Evolutionary conservation across 2,888 invertebrate species (phyloP), one percentile per base, ranked within the genome.

Genomic region (Sinohyriopsis cumingii): DNA sequence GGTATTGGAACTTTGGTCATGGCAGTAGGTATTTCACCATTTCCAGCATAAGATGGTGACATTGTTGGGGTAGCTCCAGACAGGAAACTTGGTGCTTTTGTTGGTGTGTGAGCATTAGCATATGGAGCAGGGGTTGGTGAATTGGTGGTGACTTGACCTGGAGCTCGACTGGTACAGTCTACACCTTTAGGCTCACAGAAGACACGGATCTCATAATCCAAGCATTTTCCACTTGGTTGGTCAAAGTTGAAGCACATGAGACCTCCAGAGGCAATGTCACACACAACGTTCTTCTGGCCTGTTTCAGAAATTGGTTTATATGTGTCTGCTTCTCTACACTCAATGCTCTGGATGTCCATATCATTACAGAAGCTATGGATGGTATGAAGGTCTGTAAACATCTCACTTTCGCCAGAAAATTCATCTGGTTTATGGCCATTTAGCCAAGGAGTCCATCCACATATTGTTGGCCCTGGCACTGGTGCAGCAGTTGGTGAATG

Each of bases 391-490:
- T 79, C 72, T 3, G 78, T 69, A 33, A 89, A 81, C 5, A 76
- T 75, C 68, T 89, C 89, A 62, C 82, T 82, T 69, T 89, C 89
- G 12, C 88, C 89, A 19, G 74, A 68, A 25, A 71, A 67, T 20
- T 69, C 71, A 55, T 77, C 80, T 18, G 88, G 87, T 24, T 67
- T 69, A 59, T 85, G 82, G 15, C 81, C 91, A 89, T 94, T 95
- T 76, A 95, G 91, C 96, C 96, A 96, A 20, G 91, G 89, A 0
- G 94, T 94, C 96, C 96, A 96, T 0, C 96, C 96, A 15, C 92
- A 90, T 56, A 91, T 59, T n/a, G 69, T 33, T 63, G 75, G 71
- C 0, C 67, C 66, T 5, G 72, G 64, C n/a, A 73, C 68, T 18
- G 78, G 73, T 28, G 63, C 65, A n/a, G n/a, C n/a, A n/a, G n/a